Evolutionary conservation across 2,888 invertebrate genomes (phyloP), one percentile per base, ranked within the genome.

Genomic region (Gerris lacustris): DNA sequence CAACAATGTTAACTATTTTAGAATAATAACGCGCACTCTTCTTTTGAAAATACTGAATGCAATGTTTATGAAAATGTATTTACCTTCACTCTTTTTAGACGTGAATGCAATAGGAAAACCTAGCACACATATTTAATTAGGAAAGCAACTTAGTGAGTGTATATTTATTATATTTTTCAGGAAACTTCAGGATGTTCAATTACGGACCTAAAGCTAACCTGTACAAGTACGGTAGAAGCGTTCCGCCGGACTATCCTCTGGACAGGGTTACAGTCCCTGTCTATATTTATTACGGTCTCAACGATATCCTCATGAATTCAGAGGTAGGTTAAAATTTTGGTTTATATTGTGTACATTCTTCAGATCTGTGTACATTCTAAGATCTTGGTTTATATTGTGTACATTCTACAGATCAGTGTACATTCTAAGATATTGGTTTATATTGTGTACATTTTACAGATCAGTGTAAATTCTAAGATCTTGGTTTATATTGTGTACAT

Each of bases 251-350:
- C 70, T 90, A 90, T 76, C 82, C 86, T 69, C 63, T 89, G 15
- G 80, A 82, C 15, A 84, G 83, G 70, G 85, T 90, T 68, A 83
- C 84, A 7, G 80, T 86, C 18, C 88, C 89, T 0, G 75, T 88
- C 4, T 86, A 86, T 55, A 77, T 91, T 63, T 86, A 88, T 74
- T 88, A 86, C 77, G 85, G 86, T 2, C 81, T 86, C 63, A 88
- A 90, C 75, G 93, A 93, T 79, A 88, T 87, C 86, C 80, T 92
- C 2, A 85, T 90, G 0, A 86, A 86, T 76, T 82, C 85, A 45
- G 77, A 78, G 74, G 85, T 85, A 80, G 79, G 79, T 78, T 63
- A 70, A 0, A 44, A 44, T 67, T 66, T 66, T 66, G 11, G 7
- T 66, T 7, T 55, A 9, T 55, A 9, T 55, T 55, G 7, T 55